A percentile compares a stretch with the other conserved stretches of the same genome.
Conservation (phyloP, 2,113 vertebrate genomes). For the Austrofundulus limnaeus region DNA sequence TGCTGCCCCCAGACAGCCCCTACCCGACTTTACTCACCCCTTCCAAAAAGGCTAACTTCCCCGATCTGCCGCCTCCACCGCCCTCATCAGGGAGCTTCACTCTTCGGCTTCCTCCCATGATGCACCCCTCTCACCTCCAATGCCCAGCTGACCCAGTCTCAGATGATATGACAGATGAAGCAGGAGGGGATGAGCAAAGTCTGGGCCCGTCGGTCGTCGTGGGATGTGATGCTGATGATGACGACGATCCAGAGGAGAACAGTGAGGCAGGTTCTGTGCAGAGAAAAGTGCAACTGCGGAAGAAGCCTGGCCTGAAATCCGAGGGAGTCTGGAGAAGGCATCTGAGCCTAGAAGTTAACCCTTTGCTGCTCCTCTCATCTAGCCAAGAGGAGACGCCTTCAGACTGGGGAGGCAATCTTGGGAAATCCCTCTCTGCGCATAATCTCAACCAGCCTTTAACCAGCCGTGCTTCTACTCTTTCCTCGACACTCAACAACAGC, state of each 20-base stretch:
- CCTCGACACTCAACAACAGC: constrained; percentile 74
- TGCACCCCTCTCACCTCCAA: constrained; percentile 80
- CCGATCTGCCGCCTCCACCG: constrained; percentile 79
- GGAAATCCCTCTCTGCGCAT: constrained; percentile 91
- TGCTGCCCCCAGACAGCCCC: constrained; percentile 86
- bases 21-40: constrained; percentile 78
- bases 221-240: constrained; percentile 41
- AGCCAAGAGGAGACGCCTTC: constrained; percentile 64
- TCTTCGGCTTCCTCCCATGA: constrained; percentile 87
- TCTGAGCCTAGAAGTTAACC: constrained; percentile 88
- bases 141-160: constrained; percentile 80
- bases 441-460: constrained; percentile 86
- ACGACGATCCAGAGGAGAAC: constrained; percentile 43
- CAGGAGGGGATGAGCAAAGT: constrained; percentile 72
- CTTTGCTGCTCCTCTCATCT: constrained; percentile 84
- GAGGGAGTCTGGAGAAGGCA: constrained; percentile 88
- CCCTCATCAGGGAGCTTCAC: constrained; percentile 83
- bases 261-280: constrained; percentile 18
- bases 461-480: constrained; percentile 81
- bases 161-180: constrained; percentile 57
- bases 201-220: constrained; percentile 76
- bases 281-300: constrained; percentile 73
- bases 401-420: constrained; percentile 77
- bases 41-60: constrained; percentile 87
- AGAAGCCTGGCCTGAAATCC: constrained; percentile 78